Base-by-base conservation (phyloP, 2,113 vertebrate genomes). In the Bombycilla garrulus region DNA sequence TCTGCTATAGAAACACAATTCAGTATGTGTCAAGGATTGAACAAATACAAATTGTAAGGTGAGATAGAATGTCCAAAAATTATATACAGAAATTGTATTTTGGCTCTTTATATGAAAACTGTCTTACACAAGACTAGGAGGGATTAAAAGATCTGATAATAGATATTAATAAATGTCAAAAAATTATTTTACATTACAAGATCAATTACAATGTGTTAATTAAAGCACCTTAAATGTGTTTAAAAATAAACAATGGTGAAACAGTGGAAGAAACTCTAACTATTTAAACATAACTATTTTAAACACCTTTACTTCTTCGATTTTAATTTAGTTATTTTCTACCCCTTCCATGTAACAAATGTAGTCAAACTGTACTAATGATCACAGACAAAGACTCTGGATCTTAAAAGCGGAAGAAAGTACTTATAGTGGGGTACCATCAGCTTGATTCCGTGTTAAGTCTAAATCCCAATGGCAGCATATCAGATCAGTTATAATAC, bases 291-390 rank as follows among this genome's bases (percentile, higher is more conserved):
- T 2, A 7, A 18, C 3, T 71, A 31, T 44, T 81, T 87, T 48
- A 26, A 38, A 38, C 12, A 38, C 38, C 15, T 85, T 76, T 42
- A 44, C 5, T 67, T 56, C 11, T 78, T 72, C 74, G 35, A 71
- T 66, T 62, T 81, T 28, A 70, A 3, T 24, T 47, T 64, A 12
- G 10, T 42, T 60, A 9, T 86, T 88, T 85, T 79, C 35, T 67
- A 47, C 12, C 2, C 8, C 82, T 85, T 71, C 14, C 1, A 15
- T 38, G 8, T 42, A 64, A 40, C 2, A 57, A 64, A 60, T 58
- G 23, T 5, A 28, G 8, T 5, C 29, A 62, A 79, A 61, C 6
- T 8, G 0, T 60, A 58, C 0, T 47, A 9, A 1, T 83, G 44
- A 67, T 44, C 19, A 35, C 20, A 71, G 38, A 18, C 26, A 26